Conservation (phyloP, 1,140 invertebrate species). For the Matsumurasca onukii region DNA sequence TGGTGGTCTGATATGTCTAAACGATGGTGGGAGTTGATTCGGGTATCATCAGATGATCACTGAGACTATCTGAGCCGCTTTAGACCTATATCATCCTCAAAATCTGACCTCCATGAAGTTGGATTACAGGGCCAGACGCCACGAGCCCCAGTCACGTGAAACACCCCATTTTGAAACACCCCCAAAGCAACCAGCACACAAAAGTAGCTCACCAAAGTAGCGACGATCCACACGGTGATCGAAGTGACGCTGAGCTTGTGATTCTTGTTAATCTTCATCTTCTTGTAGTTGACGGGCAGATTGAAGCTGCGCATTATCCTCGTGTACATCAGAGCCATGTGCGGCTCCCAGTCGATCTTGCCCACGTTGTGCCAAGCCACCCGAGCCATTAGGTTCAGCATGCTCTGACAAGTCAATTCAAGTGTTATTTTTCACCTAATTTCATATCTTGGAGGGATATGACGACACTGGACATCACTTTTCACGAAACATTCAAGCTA, state of each 20-base stretch:
- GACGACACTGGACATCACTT: conserved; percentile 14
- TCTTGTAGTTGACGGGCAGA: conserved; percentile 75
- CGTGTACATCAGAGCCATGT: conserved; percentile 80
- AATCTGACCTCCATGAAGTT: too few species aligned
- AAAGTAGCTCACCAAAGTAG: conserved; percentile 54
- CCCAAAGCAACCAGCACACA: too few species aligned
- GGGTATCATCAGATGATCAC: too few species aligned
- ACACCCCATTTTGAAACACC: too few species aligned
- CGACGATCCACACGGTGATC: conserved; percentile 70
- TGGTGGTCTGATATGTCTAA: too few species aligned
- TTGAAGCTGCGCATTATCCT: conserved; percentile 74
- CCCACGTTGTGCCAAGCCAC: conserved; percentile 77
- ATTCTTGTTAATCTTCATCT: conserved; percentile 48
- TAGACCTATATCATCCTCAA: too few species aligned
- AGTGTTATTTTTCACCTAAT: neutral
- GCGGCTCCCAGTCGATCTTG: conserved; percentile 83
- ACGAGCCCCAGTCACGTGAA: too few species aligned
- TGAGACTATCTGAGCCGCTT: too few species aligned
- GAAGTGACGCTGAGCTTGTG: conserved; percentile 58
- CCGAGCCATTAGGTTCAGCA: conserved; percentile 72
- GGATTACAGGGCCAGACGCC: too few species aligned
- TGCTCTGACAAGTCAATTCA: conserved; percentile 55
- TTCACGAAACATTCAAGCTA: neutral
- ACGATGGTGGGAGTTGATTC: too few species aligned
- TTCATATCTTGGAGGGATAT: conserved; percentile 20